Evolutionary conservation across 2,888 invertebrate species (phyloP).

Genomic region (Morinoia aosen): DNA sequence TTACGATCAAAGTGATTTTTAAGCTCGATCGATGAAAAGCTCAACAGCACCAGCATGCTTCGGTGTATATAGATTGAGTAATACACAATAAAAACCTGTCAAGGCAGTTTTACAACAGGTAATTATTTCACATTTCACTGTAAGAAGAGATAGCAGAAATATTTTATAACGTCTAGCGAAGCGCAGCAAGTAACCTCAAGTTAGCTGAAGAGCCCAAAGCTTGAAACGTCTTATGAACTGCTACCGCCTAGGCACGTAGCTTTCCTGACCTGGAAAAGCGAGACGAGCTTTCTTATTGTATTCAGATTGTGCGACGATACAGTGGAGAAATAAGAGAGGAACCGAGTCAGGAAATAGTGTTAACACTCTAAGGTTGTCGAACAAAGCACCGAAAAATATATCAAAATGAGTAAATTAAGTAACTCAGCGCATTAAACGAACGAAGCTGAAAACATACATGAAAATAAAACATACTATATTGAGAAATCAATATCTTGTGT

Average conservation of each 20-base stretch:
- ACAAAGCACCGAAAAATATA: background rate
- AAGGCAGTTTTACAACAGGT: background rate
- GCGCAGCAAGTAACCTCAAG: background rate
- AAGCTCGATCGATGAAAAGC: conserved; percentile 44
- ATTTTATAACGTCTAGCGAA: background rate
- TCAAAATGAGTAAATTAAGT: background rate
- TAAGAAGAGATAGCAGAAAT: background rate
- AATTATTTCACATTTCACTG: background rate
- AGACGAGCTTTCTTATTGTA: conserved; percentile 12
- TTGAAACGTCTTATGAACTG: background rate
- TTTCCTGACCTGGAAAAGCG: background rate
- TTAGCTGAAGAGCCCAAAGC: background rate
- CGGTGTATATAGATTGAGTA: background rate
- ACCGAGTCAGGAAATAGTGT: background rate
- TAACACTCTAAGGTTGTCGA: background rate
- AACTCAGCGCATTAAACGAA: background rate
- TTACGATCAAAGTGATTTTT: background rate
- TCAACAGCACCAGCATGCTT: conserved; percentile 30
- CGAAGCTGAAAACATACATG: background rate
- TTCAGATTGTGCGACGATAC: background rate
- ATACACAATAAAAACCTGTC: background rate
- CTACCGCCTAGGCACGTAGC: background rate
- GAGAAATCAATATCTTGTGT: background rate
- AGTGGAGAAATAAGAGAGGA: background rate
- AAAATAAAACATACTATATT: background rate